Evolutionary conservation across 2,888 invertebrate genomes (phyloP), one percentile per base, ranked within the genome.

Genomic region (Cosmorhoe ocellata): DNA sequence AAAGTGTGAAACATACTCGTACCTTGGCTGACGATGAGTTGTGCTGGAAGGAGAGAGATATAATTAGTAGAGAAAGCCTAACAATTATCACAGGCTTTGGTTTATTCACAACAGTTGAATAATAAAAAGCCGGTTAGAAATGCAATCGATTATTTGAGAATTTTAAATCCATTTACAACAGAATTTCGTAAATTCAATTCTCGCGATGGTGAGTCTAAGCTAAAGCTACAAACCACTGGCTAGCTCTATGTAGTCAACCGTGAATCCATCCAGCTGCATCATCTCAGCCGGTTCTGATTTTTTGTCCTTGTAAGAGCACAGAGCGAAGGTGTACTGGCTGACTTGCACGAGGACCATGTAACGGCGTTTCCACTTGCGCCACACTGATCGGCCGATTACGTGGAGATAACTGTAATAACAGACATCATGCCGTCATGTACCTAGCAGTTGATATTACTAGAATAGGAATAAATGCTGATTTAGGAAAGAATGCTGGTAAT

Each of bases 291-390:
- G 99, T 84, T 99, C 99, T 14, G 98, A 96, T 90, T 99, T 99
- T 92, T 99, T 99, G 87, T 99, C 99, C 84, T 99, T 97, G 84
- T 99, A 99, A 70, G 98, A 99, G 91, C 99, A 99, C 94, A 99
- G 97, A 34, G 99, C 99, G 91, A 99, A 99, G 30, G 99, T 99
- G 88, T 99, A 99, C 91, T 99, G 99, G 56, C 99, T 99, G 34
- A 99, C 99, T 93, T 99, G 99, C 38, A 99, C 99, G 62, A 99
- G 91, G 61, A 99, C 98, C 92, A 97, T 99, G 87, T 99, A 99
- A 49, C 99, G 93, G 73, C 97, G 96, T 91, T 99, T 99, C 99
- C 99, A 99, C 81, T 99, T 99, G 77, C 99, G 98, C 99, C 99
- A 99, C 1, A 99, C 98, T 7, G 79, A 79, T 62, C 99, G 98